Percentiles rank a stretch among this genome's conserved stretches.
These are phyloP conservation scores for Sminthopsis crassicaudata DNA, from an alignment of 2,113 vertebrate genomes.

Conservation along the genomic window DNA sequence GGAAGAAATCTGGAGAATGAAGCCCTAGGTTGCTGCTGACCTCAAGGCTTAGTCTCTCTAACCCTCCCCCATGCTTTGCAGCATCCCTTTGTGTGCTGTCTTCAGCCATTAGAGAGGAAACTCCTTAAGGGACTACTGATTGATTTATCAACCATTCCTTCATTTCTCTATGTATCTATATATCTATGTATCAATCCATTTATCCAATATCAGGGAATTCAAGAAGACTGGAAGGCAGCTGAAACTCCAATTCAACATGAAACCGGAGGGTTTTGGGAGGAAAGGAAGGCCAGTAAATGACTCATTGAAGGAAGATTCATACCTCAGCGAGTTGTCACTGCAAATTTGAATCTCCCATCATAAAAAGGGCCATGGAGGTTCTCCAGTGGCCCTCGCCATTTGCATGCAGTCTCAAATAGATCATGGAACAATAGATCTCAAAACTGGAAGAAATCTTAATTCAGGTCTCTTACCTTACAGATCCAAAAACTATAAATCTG, in stretches of 20 bases:
- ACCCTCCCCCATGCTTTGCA: background rate
- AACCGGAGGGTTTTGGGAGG: background rate
- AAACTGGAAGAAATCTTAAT: background rate
- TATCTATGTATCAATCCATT: too few relatives aligned
- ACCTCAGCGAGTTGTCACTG: background rate
- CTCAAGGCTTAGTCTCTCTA: background rate
- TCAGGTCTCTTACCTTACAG: background rate
- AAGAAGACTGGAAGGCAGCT: too few relatives aligned
- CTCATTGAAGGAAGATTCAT: background rate
- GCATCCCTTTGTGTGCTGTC: background rate
- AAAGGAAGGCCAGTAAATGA: background rate
- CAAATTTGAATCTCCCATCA: background rate
- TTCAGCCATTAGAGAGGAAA: background rate
- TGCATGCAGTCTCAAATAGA: background rate
- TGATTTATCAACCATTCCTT: too few relatives aligned
- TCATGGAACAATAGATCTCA: background rate
- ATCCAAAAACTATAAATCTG: background rate
- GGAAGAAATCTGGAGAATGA: background rate
- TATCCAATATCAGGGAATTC: too few relatives aligned
- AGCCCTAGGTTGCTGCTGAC: background rate
- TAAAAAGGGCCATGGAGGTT: background rate
- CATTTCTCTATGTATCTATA: background rate
- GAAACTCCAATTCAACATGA: too few relatives aligned
- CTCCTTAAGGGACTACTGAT: background rate
- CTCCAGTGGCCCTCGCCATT: background rate